Evolutionary conservation across 1,140 invertebrate genomes (phyloP).

Genomic region (Drosophila nikananu): DNA sequence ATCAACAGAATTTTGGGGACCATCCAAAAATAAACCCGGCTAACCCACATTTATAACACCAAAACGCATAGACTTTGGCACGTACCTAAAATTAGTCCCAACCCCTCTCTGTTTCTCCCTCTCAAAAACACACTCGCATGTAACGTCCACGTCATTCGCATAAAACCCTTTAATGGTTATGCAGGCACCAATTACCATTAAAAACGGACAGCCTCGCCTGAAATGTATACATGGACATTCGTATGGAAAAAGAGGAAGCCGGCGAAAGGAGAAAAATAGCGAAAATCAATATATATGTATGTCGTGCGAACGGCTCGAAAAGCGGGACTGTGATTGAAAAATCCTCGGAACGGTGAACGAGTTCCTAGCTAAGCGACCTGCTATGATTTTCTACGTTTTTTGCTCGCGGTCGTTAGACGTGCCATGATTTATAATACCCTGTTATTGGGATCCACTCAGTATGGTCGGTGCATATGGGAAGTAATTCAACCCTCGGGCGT

Average conservation of each 20-base stretch:
- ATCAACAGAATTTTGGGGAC: conserved; percentile 18
- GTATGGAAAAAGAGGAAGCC: not conserved
- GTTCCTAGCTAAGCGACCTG: conserved; percentile 40
- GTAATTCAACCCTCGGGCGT: not conserved
- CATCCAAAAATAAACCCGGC: conserved; percentile 17
- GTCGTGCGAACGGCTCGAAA: conserved; percentile 29
- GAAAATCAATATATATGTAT: conserved; percentile 70
- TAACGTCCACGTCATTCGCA: conserved; percentile 52
- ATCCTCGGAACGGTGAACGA: conserved; percentile 28
- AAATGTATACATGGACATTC: conserved; percentile 35
- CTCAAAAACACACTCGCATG: conserved; percentile 4
- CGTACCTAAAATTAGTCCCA: conserved; percentile 35
- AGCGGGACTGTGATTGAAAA: conserved; percentile 47
- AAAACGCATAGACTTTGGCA: conserved; percentile 19
- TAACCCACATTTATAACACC: conserved; percentile 34
- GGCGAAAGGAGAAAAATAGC: conserved; percentile 23
- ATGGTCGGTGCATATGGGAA: not conserved
- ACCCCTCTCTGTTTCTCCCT: not conserved
- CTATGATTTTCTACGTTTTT: conserved; percentile 32
- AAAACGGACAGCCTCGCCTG: conserved; percentile 40
- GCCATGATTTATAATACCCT: conserved; percentile 46
- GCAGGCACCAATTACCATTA: conserved; percentile 60
- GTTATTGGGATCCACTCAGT: not conserved
- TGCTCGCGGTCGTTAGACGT: conserved; percentile 31
- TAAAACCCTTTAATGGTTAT: conserved; percentile 69